Evolutionary conservation across 2,113 vertebrate genomes (phyloP).

Genomic region (Tiliqua scincoides): DNA sequence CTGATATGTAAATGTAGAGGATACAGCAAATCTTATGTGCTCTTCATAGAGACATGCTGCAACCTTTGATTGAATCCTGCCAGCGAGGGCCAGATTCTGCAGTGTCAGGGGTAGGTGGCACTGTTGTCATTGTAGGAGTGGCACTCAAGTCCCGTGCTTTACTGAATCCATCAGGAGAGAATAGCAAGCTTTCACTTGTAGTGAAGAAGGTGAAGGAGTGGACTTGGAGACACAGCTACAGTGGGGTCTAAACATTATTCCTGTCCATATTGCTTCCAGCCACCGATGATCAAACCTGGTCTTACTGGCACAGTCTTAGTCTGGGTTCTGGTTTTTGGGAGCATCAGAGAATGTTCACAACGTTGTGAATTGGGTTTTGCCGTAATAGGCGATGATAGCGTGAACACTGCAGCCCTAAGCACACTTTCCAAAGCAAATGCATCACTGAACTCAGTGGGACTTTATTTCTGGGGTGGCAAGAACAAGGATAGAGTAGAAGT

Average conservation of each 20-base stretch:
- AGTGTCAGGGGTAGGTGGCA: neutral
- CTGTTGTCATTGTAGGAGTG: neutral
- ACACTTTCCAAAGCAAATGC: neutral
- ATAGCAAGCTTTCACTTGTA: neutral
- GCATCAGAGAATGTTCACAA: too few species aligned
- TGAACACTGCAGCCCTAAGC: neutral
- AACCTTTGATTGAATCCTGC: neutral
- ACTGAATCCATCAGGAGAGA: too few species aligned
- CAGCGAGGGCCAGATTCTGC: neutral
- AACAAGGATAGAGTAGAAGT: neutral
- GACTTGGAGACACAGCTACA: too few species aligned
- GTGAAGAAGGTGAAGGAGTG: neutral
- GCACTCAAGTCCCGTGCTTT: too few species aligned
- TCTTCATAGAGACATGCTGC: neutral
- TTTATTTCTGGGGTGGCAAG: neutral
- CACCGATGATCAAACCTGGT: neutral
- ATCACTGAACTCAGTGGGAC: neutral
- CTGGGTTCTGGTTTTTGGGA: too few species aligned
- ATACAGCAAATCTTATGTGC: neutral
- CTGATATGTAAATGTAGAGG: too few species aligned
- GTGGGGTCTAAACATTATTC: neutral
- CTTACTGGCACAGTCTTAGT: neutral
- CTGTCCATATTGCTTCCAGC: neutral
- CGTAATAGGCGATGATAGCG: too few species aligned
- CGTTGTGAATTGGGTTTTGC: too few species aligned